These are phyloP conservation scores for Catharus fuscescens DNA, from an alignment of 2,113 vertebrate genomes.

Conservation along the genomic window DNA sequence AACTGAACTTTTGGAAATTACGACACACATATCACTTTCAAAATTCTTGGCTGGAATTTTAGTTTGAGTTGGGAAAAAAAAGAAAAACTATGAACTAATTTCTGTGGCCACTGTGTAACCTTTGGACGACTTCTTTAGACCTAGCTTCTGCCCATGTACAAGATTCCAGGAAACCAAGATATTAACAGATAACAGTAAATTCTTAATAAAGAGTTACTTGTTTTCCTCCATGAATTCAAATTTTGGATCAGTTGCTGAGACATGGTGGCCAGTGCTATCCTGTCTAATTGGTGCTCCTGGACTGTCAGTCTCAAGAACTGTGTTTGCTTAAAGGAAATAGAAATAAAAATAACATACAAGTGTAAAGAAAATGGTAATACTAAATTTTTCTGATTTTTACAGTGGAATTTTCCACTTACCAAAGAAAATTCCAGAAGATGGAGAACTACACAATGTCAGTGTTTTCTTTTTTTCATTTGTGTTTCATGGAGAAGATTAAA, in stretches of 20 bases:
- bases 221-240: background rate
- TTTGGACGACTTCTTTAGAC: background rate
- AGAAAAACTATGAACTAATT: background rate
- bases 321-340: background rate
- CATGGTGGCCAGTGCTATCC: background rate
- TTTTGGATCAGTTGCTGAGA: background rate
- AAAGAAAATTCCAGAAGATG: background rate
- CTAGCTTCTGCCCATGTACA: background rate
- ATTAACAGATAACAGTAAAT: background rate
- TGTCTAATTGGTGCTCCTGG: background rate
- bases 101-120: background rate
- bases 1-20: background rate
- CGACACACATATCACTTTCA: background rate
- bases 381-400: background rate
- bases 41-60: background rate
- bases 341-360: background rate
- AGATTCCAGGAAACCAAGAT: background rate
- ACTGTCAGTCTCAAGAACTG: background rate
- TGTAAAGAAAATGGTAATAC: background rate
- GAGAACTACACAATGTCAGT: background rate
- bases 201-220: background rate
- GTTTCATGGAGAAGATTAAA: conserved; percentile 13
- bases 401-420: background rate
- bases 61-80: background rate
- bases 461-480: background rate